Conservation (phyloP, 2,113 vertebrate species). For the Cynoglossus semilaevis region DNA sequence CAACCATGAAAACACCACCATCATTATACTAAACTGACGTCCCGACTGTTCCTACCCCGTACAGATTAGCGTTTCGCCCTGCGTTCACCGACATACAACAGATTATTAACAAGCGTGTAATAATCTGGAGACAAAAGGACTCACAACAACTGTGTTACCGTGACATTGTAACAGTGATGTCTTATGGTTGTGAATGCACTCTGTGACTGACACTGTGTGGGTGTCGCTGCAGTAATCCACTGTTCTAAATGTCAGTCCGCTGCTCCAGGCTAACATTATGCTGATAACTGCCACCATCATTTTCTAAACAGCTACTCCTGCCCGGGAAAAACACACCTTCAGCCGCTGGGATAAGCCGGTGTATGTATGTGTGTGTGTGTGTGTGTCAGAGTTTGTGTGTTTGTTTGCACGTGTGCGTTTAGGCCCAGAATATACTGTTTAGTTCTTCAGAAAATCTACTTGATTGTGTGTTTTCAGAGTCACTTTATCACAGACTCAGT, state of each 20-base stretch:
- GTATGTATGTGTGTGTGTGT: constrained; percentile 5
- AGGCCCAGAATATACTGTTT: constrained; percentile 19
- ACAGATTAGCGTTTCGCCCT: constrained; percentile 5
- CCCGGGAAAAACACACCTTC: constrained; percentile 45
- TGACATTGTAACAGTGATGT: constrained; percentile 34
- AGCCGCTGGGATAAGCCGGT: constrained; percentile 21
- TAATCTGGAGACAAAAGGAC: too few relatives aligned
- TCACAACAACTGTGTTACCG: too few relatives aligned
- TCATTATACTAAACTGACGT: too few relatives aligned
- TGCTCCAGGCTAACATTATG: constrained; percentile 58
- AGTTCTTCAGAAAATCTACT: constrained; percentile 42
- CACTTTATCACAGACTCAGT: constrained; percentile 38
- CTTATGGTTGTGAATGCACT: constrained; percentile 38
- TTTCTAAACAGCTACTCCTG: constrained; percentile 45
- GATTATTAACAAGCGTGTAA: constrained; percentile 35
- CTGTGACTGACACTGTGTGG: too few relatives aligned
- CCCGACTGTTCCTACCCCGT: too few relatives aligned
- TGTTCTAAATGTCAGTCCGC: constrained; percentile 63
- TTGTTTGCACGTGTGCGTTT: constrained; percentile 20
- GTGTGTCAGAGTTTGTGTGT: neutral
- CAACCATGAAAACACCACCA: too few relatives aligned
- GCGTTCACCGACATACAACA: constrained; percentile 18
- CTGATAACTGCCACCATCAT: constrained; percentile 56
- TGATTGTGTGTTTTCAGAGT: constrained; percentile 47
- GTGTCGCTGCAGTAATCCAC: constrained; percentile 57